A percentile compares a stretch with the other conserved stretches of the same genome.
Conservation (phyloP, 2,113 vertebrate genomes). For the Arenaria interpres region DNA sequence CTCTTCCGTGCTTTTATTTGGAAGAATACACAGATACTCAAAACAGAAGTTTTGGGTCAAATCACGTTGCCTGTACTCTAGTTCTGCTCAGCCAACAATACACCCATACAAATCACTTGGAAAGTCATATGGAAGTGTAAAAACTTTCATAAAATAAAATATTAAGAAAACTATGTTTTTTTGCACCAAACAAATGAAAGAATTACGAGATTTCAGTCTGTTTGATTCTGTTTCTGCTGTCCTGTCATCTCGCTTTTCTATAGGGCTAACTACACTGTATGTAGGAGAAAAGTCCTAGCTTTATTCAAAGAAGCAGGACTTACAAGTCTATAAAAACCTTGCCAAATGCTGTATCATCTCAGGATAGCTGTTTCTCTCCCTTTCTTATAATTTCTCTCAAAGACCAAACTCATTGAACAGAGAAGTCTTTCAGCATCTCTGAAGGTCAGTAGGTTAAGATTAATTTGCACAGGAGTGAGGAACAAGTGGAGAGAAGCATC, state of each 20-base stretch:
- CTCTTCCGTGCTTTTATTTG: background rate
- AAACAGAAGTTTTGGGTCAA: background rate
- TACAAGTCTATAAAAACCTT: background rate
- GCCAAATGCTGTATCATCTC: background rate
- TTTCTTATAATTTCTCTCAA: background rate
- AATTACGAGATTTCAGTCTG: background rate
- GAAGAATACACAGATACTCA: background rate
- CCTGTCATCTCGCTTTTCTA: background rate
- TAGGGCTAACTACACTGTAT: accelerated
- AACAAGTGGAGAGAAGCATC: background rate
- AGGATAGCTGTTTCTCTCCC: background rate
- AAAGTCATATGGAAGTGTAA: background rate
- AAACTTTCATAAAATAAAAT: background rate
- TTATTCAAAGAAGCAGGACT: background rate
- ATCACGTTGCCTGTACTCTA: background rate
- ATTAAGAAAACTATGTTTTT: background rate
- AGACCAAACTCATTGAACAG: background rate
- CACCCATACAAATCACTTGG: background rate
- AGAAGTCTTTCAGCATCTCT: background rate
- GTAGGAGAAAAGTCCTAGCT: background rate
- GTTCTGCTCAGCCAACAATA: background rate
- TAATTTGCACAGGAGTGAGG: background rate
- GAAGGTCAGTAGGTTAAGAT: background rate
- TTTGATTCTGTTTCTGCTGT: background rate
- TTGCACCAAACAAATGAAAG: background rate